Evolutionary conservation across 2,113 vertebrate genomes (phyloP).

Genomic region (Gobiocypris rarus): DNA sequence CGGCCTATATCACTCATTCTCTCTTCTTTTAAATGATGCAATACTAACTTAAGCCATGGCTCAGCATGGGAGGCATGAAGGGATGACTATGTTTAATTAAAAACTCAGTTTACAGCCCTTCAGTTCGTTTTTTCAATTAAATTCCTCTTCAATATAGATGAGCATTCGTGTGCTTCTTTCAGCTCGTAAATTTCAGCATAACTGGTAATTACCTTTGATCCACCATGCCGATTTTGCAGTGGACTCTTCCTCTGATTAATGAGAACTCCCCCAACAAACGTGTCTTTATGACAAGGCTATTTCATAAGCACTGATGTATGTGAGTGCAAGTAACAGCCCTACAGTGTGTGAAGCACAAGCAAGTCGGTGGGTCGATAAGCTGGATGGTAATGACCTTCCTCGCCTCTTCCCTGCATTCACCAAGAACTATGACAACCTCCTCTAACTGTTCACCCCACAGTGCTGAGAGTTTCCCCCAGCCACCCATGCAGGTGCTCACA

Average conservation of each 20-base stretch:
- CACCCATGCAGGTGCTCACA: background rate
- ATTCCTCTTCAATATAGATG: slow-evolving; percentile 21
- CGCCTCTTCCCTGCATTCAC: background rate
- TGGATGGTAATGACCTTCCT: slow-evolving; percentile 25
- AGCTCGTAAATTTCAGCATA: slow-evolving; percentile 21
- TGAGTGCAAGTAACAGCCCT: background rate
- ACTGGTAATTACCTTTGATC: slow-evolving; percentile 44
- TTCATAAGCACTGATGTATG: slow-evolving; percentile 19
- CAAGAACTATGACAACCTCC: background rate
- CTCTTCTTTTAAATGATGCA: slow-evolving; percentile 30
- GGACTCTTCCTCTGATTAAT: slow-evolving; percentile 24
- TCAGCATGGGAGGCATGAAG: slow-evolving; percentile 22
- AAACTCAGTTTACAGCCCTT: slow-evolving; percentile 38
- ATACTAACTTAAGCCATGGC: slow-evolving; percentile 34
- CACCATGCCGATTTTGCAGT: slow-evolving; percentile 16
- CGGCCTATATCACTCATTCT: background rate
- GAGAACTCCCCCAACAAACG: slow-evolving; percentile 3
- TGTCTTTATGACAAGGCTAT: slow-evolving; percentile 20
- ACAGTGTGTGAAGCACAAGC: slow-evolving; percentile 12
- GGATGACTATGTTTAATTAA: slow-evolving; percentile 38
- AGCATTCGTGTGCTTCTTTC: background rate
- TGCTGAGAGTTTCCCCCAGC: background rate
- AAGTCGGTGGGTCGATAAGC: slow-evolving; percentile 16
- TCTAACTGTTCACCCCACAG: background rate
- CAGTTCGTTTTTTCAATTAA: slow-evolving; percentile 27